A percentile compares a stretch with the other conserved stretches of the same genome.
Conservation (phyloP, 2,113 vertebrate genomes). For the Oplegnathus fasciatus region DNA sequence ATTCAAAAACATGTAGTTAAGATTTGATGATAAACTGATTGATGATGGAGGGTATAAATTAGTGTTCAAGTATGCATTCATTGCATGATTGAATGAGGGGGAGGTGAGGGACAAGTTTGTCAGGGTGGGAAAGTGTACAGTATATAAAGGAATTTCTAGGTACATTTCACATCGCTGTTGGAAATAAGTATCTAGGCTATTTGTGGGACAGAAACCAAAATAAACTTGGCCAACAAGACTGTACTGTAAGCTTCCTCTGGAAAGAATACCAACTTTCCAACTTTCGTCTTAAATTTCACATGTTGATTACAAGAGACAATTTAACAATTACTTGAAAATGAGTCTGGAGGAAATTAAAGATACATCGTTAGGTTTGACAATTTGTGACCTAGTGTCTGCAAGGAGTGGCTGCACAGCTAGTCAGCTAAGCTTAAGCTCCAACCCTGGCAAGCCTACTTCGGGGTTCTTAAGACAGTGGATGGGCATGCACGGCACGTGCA, state of each 20-base stretch:
- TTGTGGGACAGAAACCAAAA: background rate
- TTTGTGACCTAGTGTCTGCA: slow-evolving; percentile 40
- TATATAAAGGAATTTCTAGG: background rate
- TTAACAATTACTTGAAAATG: background rate
- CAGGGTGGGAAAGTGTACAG: slow-evolving; percentile 3
- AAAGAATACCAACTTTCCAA: background rate
- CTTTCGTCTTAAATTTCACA: background rate
- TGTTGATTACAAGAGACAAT: slow-evolving; percentile 17
- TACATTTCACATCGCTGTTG: background rate
- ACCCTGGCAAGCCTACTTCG: slow-evolving; percentile 52
- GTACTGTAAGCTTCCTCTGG: background rate
- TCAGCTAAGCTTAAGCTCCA: slow-evolving; percentile 66
- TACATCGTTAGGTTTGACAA: slow-evolving; percentile 5
- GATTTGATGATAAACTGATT: background rate
- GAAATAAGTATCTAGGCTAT: background rate
- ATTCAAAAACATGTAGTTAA: background rate
- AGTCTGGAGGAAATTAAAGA: background rate
- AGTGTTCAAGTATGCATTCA: background rate
- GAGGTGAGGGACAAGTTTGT: background rate
- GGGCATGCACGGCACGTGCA: slow-evolving; percentile 64
- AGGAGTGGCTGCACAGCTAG: slow-evolving; percentile 27
- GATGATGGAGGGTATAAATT: background rate
- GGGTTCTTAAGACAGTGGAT: slow-evolving; percentile 49
- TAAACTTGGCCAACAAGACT: background rate
- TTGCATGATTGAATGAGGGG: background rate